These are phyloP conservation scores for Allygus modestus DNA, from an alignment of 2,888 invertebrate genomes.

Conservation along the genomic window DNA sequence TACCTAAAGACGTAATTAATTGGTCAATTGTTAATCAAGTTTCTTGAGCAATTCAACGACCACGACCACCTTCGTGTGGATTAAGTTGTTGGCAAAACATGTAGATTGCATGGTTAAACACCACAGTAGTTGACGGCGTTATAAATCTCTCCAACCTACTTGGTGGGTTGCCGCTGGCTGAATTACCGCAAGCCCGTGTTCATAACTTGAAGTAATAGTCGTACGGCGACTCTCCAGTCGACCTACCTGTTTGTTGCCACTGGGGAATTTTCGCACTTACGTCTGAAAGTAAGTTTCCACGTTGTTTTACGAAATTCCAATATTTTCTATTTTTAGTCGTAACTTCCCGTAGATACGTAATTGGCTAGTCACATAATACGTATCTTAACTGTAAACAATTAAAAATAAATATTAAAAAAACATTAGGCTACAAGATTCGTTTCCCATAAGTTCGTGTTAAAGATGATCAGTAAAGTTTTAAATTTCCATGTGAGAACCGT, in stretches of 20 bases:
- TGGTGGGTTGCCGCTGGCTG: background rate
- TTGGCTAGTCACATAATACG: no score
- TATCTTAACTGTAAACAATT: no score
- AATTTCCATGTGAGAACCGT: no score
- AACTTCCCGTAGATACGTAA: no score
- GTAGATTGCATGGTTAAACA: background rate
- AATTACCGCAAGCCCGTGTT: background rate
- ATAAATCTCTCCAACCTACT: background rate
- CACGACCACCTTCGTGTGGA: background rate
- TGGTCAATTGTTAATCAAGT: no score
- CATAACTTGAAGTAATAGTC: background rate
- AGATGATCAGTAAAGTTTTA: no score
- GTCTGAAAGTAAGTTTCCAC: background rate
- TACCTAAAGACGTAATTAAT: no score
- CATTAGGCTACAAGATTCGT: no score
- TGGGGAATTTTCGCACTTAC: background rate
- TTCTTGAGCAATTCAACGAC: background rate
- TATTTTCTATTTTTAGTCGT: no score
- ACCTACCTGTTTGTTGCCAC: background rate
- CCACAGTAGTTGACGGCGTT: background rate
- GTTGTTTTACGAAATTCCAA: background rate
- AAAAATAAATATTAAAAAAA: no score
- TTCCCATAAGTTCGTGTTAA: no score
- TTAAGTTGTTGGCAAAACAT: background rate
- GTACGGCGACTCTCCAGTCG: background rate